These are phyloP conservation scores for Oryzias curvinotus DNA, from an alignment of 2,113 vertebrate genomes.

Conservation along the genomic window DNA sequence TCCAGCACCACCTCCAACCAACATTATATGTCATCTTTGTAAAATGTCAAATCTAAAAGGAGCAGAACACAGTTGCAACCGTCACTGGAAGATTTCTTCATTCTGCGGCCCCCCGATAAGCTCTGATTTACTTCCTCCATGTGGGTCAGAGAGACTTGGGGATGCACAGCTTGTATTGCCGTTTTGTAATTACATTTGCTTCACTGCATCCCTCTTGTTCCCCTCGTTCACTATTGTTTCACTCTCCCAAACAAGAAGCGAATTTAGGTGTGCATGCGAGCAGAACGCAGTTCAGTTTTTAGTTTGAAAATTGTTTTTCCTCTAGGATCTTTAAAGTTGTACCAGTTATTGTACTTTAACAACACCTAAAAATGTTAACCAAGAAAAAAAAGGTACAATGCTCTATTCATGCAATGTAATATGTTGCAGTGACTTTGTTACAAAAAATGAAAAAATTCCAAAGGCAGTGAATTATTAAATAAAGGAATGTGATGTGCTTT, in stretches of 20 bases:
- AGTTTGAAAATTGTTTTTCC: slow-evolving; percentile 32
- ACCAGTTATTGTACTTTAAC: slow-evolving; percentile 28
- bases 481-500: no score
- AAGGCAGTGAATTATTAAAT: no score
- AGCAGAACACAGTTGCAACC: slow-evolving; percentile 50
- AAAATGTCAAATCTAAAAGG: slow-evolving; percentile 53
- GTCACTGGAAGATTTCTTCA: slow-evolving; percentile 49
- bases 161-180: slow-evolving; percentile 57
- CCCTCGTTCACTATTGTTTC: slow-evolving; percentile 25
- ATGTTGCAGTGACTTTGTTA: no score
- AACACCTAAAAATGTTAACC: no score
- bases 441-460: no score
- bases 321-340: slow-evolving; percentile 9
- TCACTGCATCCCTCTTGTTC: slow-evolving; percentile 52
- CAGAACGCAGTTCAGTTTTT: not conserved
- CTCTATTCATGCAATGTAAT: no score
- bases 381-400: no score
- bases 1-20: slow-evolving; percentile 23
- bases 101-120: slow-evolving; percentile 68
- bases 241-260: slow-evolving; percentile 31
- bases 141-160: slow-evolving; percentile 64
- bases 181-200: slow-evolving; percentile 73
- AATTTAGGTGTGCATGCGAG: slow-evolving; percentile 30
- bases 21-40: slow-evolving; percentile 39
- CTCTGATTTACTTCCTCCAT: slow-evolving; percentile 66